Conservation (phyloP, 2,797 vertebrate genomes). For the Cyclura pinguis region DNA sequence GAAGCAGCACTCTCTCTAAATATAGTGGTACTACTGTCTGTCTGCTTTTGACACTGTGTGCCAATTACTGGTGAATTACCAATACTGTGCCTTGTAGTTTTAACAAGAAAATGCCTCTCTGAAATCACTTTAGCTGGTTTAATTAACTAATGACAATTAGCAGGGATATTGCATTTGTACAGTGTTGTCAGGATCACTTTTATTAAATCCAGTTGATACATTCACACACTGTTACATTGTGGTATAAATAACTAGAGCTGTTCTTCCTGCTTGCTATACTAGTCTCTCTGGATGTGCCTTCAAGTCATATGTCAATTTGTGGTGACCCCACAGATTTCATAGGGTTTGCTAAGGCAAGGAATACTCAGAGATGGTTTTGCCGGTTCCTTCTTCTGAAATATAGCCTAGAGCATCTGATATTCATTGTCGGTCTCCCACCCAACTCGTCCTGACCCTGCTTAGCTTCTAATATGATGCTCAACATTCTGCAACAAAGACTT, state of each 20-base stretch:
- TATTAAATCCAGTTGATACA: background rate
- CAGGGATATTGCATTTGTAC: slow-evolving; percentile 63
- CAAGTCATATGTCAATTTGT: too few relatives aligned
- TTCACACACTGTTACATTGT: background rate
- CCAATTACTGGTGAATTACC: slow-evolving; percentile 62
- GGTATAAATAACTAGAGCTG: background rate
- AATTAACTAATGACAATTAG: slow-evolving; percentile 76
- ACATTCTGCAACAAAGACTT: too few relatives aligned
- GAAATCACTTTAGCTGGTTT: slow-evolving; percentile 67
- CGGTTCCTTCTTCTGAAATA: too few relatives aligned
- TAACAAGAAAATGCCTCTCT: slow-evolving; percentile 62
- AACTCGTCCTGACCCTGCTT: too few relatives aligned
- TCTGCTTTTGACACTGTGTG: slow-evolving; percentile 65
- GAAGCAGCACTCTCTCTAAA: slow-evolving; percentile 78
- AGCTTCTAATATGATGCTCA: too few relatives aligned
- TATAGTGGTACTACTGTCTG: slow-evolving; percentile 67
- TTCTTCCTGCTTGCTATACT: background rate
- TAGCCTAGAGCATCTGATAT: too few relatives aligned
- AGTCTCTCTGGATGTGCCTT: too few relatives aligned
- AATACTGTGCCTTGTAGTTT: slow-evolving; percentile 53
- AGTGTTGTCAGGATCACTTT: background rate
- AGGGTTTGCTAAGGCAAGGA: too few relatives aligned
- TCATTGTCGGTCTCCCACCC: too few relatives aligned
- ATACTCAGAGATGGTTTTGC: too few relatives aligned
- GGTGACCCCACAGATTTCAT: background rate